Percentiles rank a stretch among this genome's conserved stretches.
Conservation (phyloP, 1,140 invertebrate species). For the Harpegnathos saltator region DNA sequence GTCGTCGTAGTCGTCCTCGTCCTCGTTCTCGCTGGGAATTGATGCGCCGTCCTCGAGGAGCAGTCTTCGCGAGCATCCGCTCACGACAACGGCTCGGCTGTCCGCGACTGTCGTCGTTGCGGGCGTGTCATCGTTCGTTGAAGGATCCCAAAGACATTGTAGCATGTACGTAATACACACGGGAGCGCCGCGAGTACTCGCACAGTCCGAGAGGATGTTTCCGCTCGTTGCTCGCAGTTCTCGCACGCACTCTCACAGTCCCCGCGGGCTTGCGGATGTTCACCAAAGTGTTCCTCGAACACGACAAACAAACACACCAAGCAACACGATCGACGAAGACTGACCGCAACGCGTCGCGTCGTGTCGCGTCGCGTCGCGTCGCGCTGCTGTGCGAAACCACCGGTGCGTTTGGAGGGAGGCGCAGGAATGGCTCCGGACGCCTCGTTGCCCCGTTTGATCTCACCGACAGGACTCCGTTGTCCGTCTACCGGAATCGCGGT, state of each 20-base stretch:
- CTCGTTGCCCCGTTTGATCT: neutral
- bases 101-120: slow-evolving; percentile 39
- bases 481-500: too few species aligned
- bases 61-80: neutral
- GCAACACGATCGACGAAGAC: slow-evolving; percentile 29
- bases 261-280: too few species aligned
- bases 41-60: neutral
- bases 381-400: neutral
- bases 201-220: neutral
- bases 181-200: neutral
- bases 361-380: neutral
- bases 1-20: too few species aligned
- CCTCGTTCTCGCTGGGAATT: neutral
- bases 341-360: neutral
- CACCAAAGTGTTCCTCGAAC: too few species aligned
- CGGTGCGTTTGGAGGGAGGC: neutral
- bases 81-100: neutral
- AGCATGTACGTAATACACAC: neutral
- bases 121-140: slow-evolving; percentile 72
- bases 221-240: neutral
- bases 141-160: slow-evolving; percentile 34
- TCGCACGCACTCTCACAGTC: neutral
- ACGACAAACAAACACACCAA: neutral
- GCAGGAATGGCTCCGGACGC: neutral
- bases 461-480: too few species aligned